Percentiles rank a stretch among this genome's conserved stretches.
These are phyloP conservation scores for Diadophis punctatus DNA, from an alignment of 2,113 vertebrate genomes.

Conservation along the genomic window DNA sequence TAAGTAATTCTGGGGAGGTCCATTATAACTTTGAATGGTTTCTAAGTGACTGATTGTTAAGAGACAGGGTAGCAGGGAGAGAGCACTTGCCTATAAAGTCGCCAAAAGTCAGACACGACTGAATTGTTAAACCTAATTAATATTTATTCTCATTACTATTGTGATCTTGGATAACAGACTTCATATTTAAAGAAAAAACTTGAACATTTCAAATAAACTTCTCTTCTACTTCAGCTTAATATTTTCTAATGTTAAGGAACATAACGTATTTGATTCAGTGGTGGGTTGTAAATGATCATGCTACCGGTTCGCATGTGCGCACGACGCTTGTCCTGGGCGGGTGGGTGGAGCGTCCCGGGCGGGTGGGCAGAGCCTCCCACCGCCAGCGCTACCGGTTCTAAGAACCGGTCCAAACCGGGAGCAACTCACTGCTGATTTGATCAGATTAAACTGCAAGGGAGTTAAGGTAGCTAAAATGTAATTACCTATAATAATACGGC, in stretches of 20 bases:
- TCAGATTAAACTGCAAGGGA: slow-evolving; percentile 14
- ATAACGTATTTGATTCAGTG: too few species aligned
- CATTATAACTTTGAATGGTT: not conserved
- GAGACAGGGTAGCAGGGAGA: not conserved
- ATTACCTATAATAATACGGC: slow-evolving; percentile 9
- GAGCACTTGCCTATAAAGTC: not conserved
- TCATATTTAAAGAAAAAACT: not conserved
- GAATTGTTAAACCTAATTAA: not conserved
- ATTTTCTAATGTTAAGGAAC: too few species aligned
- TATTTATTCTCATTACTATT: not conserved
- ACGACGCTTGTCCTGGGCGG: too few species aligned
- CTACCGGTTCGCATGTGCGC: too few species aligned
- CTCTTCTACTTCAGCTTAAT: not conserved
- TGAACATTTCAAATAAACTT: not conserved
- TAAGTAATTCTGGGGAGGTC: not conserved
- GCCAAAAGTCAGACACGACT: not conserved
- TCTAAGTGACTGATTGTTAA: not conserved
- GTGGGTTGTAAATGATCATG: too few species aligned
- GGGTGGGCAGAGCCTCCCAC: too few species aligned
- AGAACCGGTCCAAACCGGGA: too few species aligned
- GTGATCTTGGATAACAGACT: not conserved
- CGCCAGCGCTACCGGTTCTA: too few species aligned
- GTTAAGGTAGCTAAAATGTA: slow-evolving; percentile 9
- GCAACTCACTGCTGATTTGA: not conserved
- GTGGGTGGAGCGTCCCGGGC: too few species aligned